Evolutionary conservation across 2,888 invertebrate species (phyloP), one percentile per base, ranked within the genome.

Genomic region (Heliothis peltigera): DNA sequence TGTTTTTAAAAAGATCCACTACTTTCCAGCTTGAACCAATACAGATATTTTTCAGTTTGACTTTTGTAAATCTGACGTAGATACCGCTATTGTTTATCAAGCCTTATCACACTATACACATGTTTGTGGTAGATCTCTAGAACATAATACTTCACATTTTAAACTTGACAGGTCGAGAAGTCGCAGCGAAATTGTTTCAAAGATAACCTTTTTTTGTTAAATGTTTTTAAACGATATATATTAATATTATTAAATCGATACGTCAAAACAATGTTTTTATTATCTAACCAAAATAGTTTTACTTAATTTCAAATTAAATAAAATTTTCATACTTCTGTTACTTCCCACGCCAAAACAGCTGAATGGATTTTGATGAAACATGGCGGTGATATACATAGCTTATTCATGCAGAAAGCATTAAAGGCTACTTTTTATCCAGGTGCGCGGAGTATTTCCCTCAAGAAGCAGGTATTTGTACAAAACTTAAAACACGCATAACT

Each of bases 181-280:
- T 53, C 71, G 52, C 12, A 55, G 48, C 42, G 47, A 70, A 71
- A 71, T 70, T 70, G 48, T 65, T 71, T 71, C 10, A 25, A 15
- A 19, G 60, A 70, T 70, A 53, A 66, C 56, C 42, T 39, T 19
- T 10, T 39, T 19, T 10, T 19, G 28, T 18, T 28, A 21, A 39
- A 49, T 53, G 43, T 56, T 52, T 62, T n/a, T 32, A 39, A 65
- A 18, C 28, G 44, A 21, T 46, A 44, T 18, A 62, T n/a, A n/a
- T n/a, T n/a, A n/a, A n/a, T n/a, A 18, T 35, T 35, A 35, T 32
- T 19, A 10, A 22, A 42, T 17, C 7, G 12, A 12, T 1, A 8
- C 6, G 17, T 0, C 10, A 25, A 43, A 1, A 32, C 18, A 35
- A 19, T 32, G n/a, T 35, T 0, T 19, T 18, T 35, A n/a, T 19